Conservation (phyloP, 2,113 vertebrate species). For the Felis catus region F.catus_Fca126_mat1.0 CM031413.1:119000001-119000500, state of each 20-base stretch:
- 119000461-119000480: conserved; percentile 2
- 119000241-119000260: background rate
- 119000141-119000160: background rate
- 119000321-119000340: background rate
- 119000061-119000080: background rate
- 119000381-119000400: background rate
- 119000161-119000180: background rate
- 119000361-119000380: background rate
- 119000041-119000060: background rate
- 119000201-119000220: background rate
- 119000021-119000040: background rate
- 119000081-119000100: background rate
- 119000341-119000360: background rate
- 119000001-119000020: background rate
- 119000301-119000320: background rate
- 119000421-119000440: background rate
- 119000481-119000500: conserved; percentile 15
- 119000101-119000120: background rate
- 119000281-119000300: background rate
- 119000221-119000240: background rate
- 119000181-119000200: background rate
- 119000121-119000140: background rate
- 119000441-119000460: conserved; percentile 44
- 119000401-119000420: background rate
- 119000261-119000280: background rate